Base-by-base conservation (phyloP, 2,888 invertebrate species). In the Heliconius aoede region DNA sequence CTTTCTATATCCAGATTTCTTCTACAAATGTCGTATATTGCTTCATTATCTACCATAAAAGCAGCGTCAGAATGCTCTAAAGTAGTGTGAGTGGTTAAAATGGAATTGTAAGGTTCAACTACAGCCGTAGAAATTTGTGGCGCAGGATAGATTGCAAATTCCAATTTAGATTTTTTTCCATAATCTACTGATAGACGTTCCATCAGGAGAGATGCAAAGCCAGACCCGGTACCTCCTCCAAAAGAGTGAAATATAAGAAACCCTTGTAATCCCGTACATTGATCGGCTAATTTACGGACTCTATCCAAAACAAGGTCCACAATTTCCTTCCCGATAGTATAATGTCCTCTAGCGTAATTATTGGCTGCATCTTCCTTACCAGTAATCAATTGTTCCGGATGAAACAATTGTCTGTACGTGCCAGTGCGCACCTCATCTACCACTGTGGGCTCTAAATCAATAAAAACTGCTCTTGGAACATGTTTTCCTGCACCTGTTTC, bases 281-380 rank as follows among this genome's bases (percentile, higher is more conserved):
- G 98, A 88, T 98, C 98, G 13, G 97, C 97, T 85, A 97, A 93
- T 90, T 97, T 98, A 80, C 98, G 96, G 81, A 98, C 96, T 76
- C 98, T 95, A 93, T 98, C 98, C 83, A 98, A 94, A 8, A 98
- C 98, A 80, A 98, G 95, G 86, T 98, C 98, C 21, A 98, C 98
- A 83, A 98, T 98, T 92, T 98, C 98, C 89, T 98, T 98, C 83
- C 98, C 99, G 87, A 99, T 98, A 73, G 99, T 99, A 95, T 99
- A 99, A 91, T 99, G 99, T 73, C 99, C 99, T 85, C 99, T 96
- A 51, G 99, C 99, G 86, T 99, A 99, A 92, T 99, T 99, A 91
- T 99, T 99, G 78, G 99, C 99, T 15, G 99, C 99, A 87, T 99
- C 99, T 91, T 99, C 99, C 90, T 99, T 99, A 77, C 98, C 98